These are phyloP conservation scores for Nesoenas mayeri DNA, from an alignment of 2,113 vertebrate genomes.

Conservation along the genomic window DNA sequence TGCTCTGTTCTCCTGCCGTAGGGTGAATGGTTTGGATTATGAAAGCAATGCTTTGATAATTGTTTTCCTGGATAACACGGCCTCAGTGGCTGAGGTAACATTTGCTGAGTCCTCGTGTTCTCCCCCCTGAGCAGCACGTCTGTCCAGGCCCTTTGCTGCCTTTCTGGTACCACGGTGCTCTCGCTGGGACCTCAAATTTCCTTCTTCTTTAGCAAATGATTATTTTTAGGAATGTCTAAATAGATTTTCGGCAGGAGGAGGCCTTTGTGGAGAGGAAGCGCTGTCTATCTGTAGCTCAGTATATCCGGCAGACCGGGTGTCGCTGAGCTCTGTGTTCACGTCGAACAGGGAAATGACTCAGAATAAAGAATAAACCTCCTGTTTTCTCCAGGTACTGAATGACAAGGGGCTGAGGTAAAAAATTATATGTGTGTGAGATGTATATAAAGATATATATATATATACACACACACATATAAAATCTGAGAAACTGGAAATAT, in stretches of 20 bases:
- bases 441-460: neutral
- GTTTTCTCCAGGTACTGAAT: neutral
- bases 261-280: accelerated
- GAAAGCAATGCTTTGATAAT: neutral
- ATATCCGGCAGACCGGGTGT: neutral
- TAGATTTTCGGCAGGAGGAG: neutral
- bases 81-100: neutral
- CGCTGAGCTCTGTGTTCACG: neutral
- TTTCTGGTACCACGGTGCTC: neutral
- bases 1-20: neutral
- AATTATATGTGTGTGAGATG: neutral
- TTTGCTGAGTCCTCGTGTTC: neutral
- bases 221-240: neutral
- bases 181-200: neutral
- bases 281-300: neutral
- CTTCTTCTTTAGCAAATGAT: neutral
- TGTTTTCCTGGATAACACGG: neutral
- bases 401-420: neutral
- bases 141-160: neutral
- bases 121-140: neutral
- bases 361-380: neutral
- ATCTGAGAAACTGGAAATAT: no score
- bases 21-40: neutral
- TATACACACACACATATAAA: no score
- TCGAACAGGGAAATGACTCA: neutral